Conservation (phyloP, 2,888 invertebrate species). For the Amphipyra berbera region DNA sequence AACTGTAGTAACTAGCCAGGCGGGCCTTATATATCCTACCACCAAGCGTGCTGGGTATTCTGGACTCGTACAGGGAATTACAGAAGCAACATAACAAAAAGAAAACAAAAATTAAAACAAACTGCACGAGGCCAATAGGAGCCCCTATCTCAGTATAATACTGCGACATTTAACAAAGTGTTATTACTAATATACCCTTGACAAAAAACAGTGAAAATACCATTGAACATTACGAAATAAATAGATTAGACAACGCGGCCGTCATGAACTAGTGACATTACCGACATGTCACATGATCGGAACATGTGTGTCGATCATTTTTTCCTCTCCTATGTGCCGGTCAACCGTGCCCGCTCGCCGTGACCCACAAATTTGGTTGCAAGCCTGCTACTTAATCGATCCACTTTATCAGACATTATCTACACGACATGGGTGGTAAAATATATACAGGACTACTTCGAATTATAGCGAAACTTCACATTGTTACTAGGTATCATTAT, state of each 20-base stretch:
- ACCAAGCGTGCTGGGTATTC: no score
- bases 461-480: no score
- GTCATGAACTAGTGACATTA: conserved; percentile 10
- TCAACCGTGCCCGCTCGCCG: conserved; percentile 40
- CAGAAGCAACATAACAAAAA: no score
- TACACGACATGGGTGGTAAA: conserved; percentile 3
- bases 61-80: no score
- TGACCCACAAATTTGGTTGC: conserved; percentile 53
- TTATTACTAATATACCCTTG: no score
- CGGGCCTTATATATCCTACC: no score
- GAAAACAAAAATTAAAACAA: no score
- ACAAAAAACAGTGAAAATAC: neutral
- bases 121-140: no score
- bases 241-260: neutral
- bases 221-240: neutral
- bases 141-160: no score
- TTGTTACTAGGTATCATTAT: no score
- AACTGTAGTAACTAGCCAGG: no score
- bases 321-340: conserved; percentile 19
- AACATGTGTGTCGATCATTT: conserved; percentile 15
- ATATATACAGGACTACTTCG: neutral
- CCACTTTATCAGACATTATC: conserved; percentile 20
- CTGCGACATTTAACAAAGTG: no score
- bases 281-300: neutral
- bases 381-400: conserved; percentile 28